Conservation (phyloP, 2,113 vertebrate species). For the Erinaceus europaeus region DNA sequence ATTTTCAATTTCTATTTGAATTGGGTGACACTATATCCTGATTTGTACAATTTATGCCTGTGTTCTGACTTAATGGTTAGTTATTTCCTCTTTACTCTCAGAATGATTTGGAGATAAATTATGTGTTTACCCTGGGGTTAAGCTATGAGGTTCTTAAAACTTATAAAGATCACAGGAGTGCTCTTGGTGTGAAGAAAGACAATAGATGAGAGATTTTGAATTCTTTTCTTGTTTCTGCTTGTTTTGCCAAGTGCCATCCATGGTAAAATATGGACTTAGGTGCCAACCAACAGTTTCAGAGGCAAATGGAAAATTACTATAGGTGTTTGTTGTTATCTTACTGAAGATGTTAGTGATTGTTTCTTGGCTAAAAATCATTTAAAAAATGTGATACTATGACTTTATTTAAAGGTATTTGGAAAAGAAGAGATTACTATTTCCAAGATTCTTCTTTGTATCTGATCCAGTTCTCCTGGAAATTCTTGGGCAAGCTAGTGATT, state of each 20-base stretch:
- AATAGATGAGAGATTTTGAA: not conserved
- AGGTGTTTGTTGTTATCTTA: not conserved
- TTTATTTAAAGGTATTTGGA: slow-evolving; percentile 83
- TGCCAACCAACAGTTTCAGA: not conserved
- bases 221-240: not conserved
- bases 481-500: slow-evolving; percentile 88
- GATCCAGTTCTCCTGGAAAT: slow-evolving; percentile 87
- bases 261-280: not conserved
- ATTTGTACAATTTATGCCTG: not conserved
- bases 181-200: not conserved
- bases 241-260: not conserved
- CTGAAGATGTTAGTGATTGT: not conserved
- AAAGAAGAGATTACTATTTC: slow-evolving; percentile 86
- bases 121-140: not conserved
- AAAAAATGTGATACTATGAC: slow-evolving; percentile 31
- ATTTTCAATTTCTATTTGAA: slow-evolving; percentile 5
- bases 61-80: not conserved
- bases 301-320: not conserved
- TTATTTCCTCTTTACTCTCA: not conserved
- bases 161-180: not conserved
- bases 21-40: not conserved
- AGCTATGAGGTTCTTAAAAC: not conserved
- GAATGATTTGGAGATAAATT: not conserved
- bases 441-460: slow-evolving; percentile 87
- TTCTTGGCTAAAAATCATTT: not conserved